Conservation (phyloP, 2,888 invertebrate species). For the Tenthredo scrophulariae region DNA sequence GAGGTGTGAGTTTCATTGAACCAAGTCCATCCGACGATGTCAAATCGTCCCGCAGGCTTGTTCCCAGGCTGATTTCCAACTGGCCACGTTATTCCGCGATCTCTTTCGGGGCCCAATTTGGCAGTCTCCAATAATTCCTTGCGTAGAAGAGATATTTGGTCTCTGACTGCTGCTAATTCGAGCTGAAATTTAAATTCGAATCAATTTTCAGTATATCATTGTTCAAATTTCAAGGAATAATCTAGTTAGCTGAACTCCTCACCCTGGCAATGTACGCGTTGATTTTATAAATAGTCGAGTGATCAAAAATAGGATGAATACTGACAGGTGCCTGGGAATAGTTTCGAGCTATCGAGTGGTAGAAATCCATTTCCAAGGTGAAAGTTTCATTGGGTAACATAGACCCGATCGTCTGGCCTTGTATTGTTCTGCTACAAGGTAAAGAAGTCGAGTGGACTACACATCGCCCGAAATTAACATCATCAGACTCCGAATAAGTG, state of each 20-base stretch:
- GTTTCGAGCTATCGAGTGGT: constrained; percentile 74
- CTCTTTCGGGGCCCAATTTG: constrained; percentile 77
- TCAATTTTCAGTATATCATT: not conserved
- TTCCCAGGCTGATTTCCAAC: constrained; percentile 85
- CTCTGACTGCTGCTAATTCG: constrained; percentile 75
- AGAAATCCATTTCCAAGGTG: constrained; percentile 76
- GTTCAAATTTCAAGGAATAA: not conserved
- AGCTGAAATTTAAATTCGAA: constrained; percentile 66
- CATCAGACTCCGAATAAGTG: constrained; percentile 89
- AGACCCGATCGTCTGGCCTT: constrained; percentile 77
- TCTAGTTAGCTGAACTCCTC: constrained; percentile 63
- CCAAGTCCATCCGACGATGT: constrained; percentile 92
- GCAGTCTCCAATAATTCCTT: constrained; percentile 78
- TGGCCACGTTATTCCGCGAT: constrained; percentile 83
- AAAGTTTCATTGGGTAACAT: constrained; percentile 69
- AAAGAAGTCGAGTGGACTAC: constrained; percentile 86
- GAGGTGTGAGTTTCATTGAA: constrained; percentile 92
- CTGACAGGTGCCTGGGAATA: constrained; percentile 82
- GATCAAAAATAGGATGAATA: constrained; percentile 83
- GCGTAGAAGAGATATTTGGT: constrained; percentile 77
- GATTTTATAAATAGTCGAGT: constrained; percentile 84
- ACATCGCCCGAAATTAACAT: constrained; percentile 94
- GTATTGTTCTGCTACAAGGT: constrained; percentile 81
- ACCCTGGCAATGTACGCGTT: constrained; percentile 88
- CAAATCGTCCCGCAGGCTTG: constrained; percentile 87